Base-by-base conservation (phyloP, 2,113 vertebrate species). In the Tachuris rubrigastra region DNA sequence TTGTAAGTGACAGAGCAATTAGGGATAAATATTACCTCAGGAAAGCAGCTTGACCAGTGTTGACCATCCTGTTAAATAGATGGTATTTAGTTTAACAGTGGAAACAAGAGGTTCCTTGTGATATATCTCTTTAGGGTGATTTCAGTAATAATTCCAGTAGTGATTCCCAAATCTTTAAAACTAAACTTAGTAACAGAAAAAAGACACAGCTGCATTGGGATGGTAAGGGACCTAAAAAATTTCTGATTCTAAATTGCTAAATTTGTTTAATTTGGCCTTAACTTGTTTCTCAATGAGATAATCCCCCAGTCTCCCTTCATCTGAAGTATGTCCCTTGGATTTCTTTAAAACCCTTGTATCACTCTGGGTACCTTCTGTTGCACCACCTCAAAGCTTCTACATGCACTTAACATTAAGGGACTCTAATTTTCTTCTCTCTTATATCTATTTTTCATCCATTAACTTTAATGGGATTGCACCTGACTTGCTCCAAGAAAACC, bases 1-100 rank as follows among this genome's bases (percentile, higher is more conserved):
- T 83, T 80, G 67, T 41, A 87, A 87, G 42, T 83, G 84, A 85
- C 75, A 92, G 69, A 80, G 28, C 44, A 94, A 94, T 89, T 79
- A 95, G n/a, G 23, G 49, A 63, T 93, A 58, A 84, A 87, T 90
- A 81, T 79, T 81, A 81, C 42, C 35, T 42, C 71, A 77, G 71
- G 25, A 92, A 89, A 95, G 74, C 81, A 79, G 74, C 89, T 92
- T 92, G 80, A 92, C 62, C 65, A 85, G 12, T 37, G 78, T 3
- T 69, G 74, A 56, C 81, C 33, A 86, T 79, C 58, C 39, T 84
- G 25, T 85, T 91, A 92, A 90, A 82, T 53, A 73, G 27, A 76
- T 53, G 52, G 74, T 87, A 92, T 69, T 95, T 79, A 89, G 37
- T 87, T 91, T 93, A 95, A 72, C 1, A 3, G 52, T 37, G 8